Base-by-base conservation (phyloP, 2,113 vertebrate genomes). In the Ptilorrhoa leucosticta region DNA sequence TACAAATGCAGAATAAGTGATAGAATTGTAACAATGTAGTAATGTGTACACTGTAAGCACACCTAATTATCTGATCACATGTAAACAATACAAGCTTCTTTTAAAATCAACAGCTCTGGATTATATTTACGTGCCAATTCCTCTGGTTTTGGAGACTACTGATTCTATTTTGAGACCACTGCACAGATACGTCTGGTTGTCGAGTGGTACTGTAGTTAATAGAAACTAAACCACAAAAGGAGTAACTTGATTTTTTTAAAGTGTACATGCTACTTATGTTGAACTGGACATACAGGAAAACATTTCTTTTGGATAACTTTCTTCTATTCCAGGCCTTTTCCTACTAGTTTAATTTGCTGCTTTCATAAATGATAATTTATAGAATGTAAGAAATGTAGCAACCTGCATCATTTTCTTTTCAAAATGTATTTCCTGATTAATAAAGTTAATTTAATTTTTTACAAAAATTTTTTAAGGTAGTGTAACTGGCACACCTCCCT, bases 331-430 rank as follows among this genome's bases (percentile, higher is more conserved):
- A 96, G 94, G 95, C 95, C 97, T 97, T 96, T 97, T 97, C 95
- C 90, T 97, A 97, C 96, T 98, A 98, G 96, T 97, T 98, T 86
- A 97, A 97, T 96, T 92, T 98, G 96, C 96, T 98, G 96, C 97
- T 98, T 97, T 98, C 94, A 95, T 96, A 96, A 97, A 97, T 95
- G 85, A 97, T 97, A 97, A 97, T 97, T 97, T 97, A 97, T 97
- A 97, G 95, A 97, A 97, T 97, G 97, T 92, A 98, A 98, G 97
- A 97, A 98, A 98, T 97, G 97, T 98, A 98, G 97, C 98, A 98
- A 97, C 96, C 96, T 97, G 93, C 97, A 97, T 97, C 4, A 89
- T 98, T 97, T 97, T 97, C 95, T 89, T 97, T 97, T 95, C 89
- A 97, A 91, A 98, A 90, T 96, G 95, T 95, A 97, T 97, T 97